Conservation (phyloP, 2,888 invertebrate genomes). For the Aelia acuminata region DNA sequence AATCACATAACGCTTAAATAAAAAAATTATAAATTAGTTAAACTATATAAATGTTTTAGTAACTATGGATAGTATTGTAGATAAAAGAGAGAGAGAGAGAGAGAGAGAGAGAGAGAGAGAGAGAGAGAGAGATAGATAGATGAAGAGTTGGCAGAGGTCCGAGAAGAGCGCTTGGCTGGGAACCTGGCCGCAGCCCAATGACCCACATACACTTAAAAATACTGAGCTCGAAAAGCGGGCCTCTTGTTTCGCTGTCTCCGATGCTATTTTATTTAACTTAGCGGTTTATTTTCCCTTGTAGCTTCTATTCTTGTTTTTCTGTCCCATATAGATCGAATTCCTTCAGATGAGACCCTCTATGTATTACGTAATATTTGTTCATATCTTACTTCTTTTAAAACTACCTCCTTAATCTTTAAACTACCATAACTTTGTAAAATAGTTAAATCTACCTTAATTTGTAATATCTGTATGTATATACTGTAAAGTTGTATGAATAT, state of each 20-base stretch:
- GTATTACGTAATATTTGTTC: no score
- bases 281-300: neutral
- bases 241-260: neutral
- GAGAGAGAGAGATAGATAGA: no score
- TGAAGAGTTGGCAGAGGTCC: neutral
- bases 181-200: slow-evolving; percentile 34
- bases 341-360: no score
- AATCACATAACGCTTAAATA: no score
- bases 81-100: neutral
- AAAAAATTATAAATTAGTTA: neutral
- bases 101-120: neutral
- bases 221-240: neutral
- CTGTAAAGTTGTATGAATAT: no score
- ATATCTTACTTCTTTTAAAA: no score
- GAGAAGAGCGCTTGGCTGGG: neutral
- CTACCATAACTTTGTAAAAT: no score
- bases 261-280: slow-evolving; percentile 14
- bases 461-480: no score
- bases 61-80: neutral
- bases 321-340: neutral
- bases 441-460: no score
- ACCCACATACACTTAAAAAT: slow-evolving; percentile 52
- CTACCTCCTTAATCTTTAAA: no score
- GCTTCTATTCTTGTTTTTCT: neutral
- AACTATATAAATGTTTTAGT: neutral